These are phyloP conservation scores for Balaenoptera acutorostrata DNA, from an alignment of 2,113 vertebrate species.

Conservation along the genomic window DNA sequence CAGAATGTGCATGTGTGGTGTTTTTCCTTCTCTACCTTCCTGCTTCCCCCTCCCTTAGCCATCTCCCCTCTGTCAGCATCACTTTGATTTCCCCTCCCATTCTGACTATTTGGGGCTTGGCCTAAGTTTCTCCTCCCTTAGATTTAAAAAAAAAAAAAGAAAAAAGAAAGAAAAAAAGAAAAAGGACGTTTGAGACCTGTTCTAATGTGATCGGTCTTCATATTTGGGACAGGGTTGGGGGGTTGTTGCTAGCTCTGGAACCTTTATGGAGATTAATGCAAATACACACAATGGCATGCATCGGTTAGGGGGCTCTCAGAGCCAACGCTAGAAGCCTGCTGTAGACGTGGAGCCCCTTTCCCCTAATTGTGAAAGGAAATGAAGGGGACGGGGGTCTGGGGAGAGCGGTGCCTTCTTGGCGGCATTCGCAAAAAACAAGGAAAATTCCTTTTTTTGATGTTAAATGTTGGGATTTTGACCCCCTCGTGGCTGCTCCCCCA, in stretches of 20 bases:
- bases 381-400: background rate
- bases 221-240: background rate
- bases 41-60: background rate
- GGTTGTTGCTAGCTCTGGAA: background rate
- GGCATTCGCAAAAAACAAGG: background rate
- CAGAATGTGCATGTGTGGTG: background rate
- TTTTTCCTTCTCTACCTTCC: background rate
- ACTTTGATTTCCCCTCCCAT: background rate
- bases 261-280: background rate
- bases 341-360: background rate
- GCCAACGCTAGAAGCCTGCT: background rate
- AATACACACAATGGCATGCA: background rate
- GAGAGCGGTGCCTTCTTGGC: background rate
- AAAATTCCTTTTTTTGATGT: background rate
- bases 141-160: background rate
- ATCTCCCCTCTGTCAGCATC: background rate
- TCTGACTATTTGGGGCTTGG: background rate
- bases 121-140: background rate
- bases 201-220: background rate
- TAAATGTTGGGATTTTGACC: background rate
- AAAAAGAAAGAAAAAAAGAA: background rate
- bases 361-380: background rate
- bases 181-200: background rate
- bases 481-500: rapidly evolving
- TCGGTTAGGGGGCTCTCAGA: background rate